phyloP scores from a whole-genome alignment of 2,797 vertebrate genomes.

The Simalia tracyae region DNA sequence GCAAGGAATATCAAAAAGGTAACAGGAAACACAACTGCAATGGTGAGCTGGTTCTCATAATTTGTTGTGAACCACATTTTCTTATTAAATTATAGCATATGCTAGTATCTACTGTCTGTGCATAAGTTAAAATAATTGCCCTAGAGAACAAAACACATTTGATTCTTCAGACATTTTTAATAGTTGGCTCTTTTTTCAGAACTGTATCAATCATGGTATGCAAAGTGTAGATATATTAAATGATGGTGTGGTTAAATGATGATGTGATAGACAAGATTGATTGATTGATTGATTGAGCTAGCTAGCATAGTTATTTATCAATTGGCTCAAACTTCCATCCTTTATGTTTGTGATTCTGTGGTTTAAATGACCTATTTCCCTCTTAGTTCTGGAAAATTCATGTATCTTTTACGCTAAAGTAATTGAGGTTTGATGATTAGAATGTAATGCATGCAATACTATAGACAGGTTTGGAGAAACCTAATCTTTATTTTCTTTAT shows the following conservation, averaged over 20 bases:
- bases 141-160: conserved; percentile 64
- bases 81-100: conserved; percentile 48
- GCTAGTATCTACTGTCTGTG: conserved; percentile 34
- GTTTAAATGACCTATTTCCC: background rate
- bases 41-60: conserved; percentile 70
- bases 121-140: conserved; percentile 65
- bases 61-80: conserved; percentile 40
- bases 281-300: background rate
- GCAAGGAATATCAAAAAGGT: conserved; percentile 75
- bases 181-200: conserved; percentile 24
- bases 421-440: background rate
- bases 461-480: background rate
- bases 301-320: background rate
- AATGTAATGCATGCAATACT: background rate
- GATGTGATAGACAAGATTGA: background rate
- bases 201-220: conserved; percentile 14
- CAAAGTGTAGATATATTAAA: background rate
- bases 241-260: background rate
- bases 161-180: conserved; percentile 52
- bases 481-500: background rate
- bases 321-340: background rate
- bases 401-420: background rate
- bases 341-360: background rate
- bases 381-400: conserved; percentile 11
- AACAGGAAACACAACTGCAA: conserved; percentile 68